A percentile compares a stretch with the other conserved stretches of the same genome.
Conservation (phyloP, 2,888 invertebrate genomes). For the Caenorhabditis sinica region DNA sequence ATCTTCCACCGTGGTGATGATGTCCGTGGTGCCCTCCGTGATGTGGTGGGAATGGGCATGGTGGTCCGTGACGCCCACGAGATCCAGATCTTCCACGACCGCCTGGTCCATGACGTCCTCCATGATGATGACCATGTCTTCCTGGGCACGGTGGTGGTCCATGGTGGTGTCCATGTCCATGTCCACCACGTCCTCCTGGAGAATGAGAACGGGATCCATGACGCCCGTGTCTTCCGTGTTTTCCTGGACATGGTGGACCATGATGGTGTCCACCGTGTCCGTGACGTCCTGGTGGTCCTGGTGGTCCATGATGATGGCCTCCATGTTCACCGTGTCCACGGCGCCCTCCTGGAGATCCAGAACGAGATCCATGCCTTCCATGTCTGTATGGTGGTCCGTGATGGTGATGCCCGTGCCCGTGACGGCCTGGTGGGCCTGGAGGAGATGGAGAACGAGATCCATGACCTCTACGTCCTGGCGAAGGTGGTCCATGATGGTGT, state of each 20-base stretch:
- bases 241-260: constrained; percentile 38
- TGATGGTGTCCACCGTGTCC: constrained; percentile 30
- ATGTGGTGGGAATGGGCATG: constrained; percentile 5
- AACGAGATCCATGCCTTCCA: constrained; percentile 25
- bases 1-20: constrained; percentile 20
- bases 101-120: constrained; percentile 11
- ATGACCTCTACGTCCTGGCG: constrained; percentile 6
- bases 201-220: constrained; percentile 17
- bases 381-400: constrained; percentile 24
- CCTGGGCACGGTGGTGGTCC: constrained; percentile 27
- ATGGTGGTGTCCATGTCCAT: constrained; percentile 19
- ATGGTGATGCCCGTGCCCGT: constrained; percentile 12
- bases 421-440: neutral
- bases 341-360: constrained; percentile 36
- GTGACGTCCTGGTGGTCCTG: constrained; percentile 13
- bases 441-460: constrained; percentile 23
- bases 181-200: constrained; percentile 15
- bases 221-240: constrained; percentile 32
- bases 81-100: constrained; percentile 18
- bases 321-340: constrained; percentile 14
- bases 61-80: constrained; percentile 36
- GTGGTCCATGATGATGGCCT: constrained; percentile 11
- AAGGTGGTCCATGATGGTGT: constrained; percentile 19
- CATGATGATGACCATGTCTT: constrained; percentile 30
- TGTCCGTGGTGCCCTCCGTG: constrained; percentile 11